Base-by-base conservation (phyloP, 2,797 vertebrate species). In the Rhinogobio ventralis region DNA sequence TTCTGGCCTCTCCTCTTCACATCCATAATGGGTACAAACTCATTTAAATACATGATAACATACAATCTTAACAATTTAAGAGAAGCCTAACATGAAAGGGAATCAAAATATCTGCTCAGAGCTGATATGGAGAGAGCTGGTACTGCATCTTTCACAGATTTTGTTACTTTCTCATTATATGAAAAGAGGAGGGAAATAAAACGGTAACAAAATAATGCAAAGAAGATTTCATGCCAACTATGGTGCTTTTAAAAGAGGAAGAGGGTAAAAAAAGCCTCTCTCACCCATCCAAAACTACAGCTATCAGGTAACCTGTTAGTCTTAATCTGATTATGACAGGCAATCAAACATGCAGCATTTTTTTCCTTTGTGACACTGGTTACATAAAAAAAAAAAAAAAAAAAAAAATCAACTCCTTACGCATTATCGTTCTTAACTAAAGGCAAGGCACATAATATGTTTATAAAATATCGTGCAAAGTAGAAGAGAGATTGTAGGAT, bases 381-480 rank as follows among this genome's bases (percentile, higher is more conserved):
- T 94, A 94, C 91, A 94, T 91, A 90, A 93, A 92, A 89, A 91
- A 89, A 89, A 71, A 83, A 66, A 86, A 86, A 83, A 84, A 89
- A 80, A 46, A 17, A 15, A 30, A 0, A 9, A 15, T 57, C 7
- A 53, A 57, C 51, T 42, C 66, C 85, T 85, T 85, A 91, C 86
- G 87, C 90, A 90, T 95, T 96, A 94, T 95, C 96, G 93, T 96
- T 95, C 92, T 94, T 95, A 95, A 95, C 95, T 93, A 95, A 96
- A 97, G 95, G 96, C 97, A 99, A 99, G 98, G 98, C 97, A 99
- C 98, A 96, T 98, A 95, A 96, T 96, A 97, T 98, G 97, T 95
- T 97, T 92, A 96, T 93, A 96, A 97, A 97, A 95, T 94, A 94
- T 95, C 97, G 97, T 98, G 97, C 97, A 99, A 98, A 98, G 94